Evolutionary conservation across 1,140 invertebrate species (phyloP).

Genomic region (Zophobas atratus): DNA sequence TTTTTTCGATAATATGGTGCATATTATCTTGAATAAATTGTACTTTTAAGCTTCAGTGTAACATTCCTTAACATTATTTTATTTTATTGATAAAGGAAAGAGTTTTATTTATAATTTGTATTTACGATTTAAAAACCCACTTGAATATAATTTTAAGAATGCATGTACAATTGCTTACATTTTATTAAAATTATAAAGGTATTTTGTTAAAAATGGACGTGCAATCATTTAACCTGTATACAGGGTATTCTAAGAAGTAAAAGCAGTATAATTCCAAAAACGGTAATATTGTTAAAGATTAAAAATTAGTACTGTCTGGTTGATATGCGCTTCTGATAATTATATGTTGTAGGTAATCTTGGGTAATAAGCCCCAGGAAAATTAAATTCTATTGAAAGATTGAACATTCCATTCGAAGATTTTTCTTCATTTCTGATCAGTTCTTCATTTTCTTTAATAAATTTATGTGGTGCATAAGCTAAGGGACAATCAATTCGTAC

Average conservation of each 20-base stretch:
- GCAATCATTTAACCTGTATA: conserved; percentile 31
- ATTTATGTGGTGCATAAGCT: conserved; percentile 54
- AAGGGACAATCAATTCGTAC: conserved; percentile 55
- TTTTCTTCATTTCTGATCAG: conserved; percentile 27
- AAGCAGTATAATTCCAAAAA: conserved; percentile 13
- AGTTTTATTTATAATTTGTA: too few relatives aligned
- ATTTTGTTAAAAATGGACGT: conserved; percentile 3
- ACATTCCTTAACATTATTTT: too few relatives aligned
- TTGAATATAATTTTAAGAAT: too few relatives aligned
- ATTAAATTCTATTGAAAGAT: conserved; percentile 53
- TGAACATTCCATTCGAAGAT: conserved; percentile 15
- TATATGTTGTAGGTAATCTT: conserved; percentile 55
- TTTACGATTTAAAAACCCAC: too few relatives aligned
- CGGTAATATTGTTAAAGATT: conserved; percentile 11
- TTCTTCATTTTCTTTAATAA: conserved; percentile 47
- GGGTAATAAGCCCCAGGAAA: conserved; percentile 58
- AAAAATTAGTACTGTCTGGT: conserved; percentile 24
- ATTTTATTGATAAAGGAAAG: too few relatives aligned
- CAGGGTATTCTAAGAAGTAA: conserved; percentile 23
- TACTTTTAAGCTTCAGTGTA: too few relatives aligned
- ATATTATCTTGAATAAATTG: too few relatives aligned
- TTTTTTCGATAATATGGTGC: too few relatives aligned
- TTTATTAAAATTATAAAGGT: too few relatives aligned
- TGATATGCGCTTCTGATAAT: conserved; percentile 39
- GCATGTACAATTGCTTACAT: too few relatives aligned